phyloP scores from a whole-genome alignment of 1,140 invertebrate genomes.

The Batillaria attramentaria region DNA sequence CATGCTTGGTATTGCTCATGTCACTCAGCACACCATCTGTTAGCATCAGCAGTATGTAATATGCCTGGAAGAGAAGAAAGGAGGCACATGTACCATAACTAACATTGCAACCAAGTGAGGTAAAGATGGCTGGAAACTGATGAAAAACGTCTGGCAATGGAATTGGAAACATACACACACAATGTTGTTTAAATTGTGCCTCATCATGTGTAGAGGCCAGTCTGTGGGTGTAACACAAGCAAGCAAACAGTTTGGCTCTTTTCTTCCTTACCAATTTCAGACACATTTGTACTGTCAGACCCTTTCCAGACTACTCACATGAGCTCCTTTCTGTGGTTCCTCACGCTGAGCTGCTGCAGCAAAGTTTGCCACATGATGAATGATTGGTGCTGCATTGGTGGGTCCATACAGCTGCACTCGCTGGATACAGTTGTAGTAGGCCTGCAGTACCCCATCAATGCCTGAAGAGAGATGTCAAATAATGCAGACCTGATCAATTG shows the following conservation, averaged over 20 bases:
- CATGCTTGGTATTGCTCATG: constrained; percentile 78
- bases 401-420: constrained; percentile 72
- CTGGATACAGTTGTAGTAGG: constrained; percentile 70
- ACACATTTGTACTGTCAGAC: background rate
- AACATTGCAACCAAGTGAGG: too few relatives aligned
- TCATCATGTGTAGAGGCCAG: too few relatives aligned
- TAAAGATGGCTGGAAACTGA: too few relatives aligned
- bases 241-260: background rate
- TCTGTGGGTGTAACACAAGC: background rate
- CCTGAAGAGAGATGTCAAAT: constrained; percentile 51
- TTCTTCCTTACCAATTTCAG: background rate
- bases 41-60: constrained; percentile 79
- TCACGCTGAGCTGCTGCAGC: constrained; percentile 58
- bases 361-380: constrained; percentile 71
- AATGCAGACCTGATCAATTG: background rate
- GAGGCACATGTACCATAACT: too few relatives aligned
- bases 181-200: too few relatives aligned
- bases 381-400: constrained; percentile 73
- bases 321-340: constrained; percentile 53
- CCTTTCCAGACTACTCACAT: constrained; percentile 41
- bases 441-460: constrained; percentile 71
- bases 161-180: too few relatives aligned
- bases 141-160: too few relatives aligned
- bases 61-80: constrained; percentile 72
- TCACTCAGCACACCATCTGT: constrained; percentile 82